Conservation (phyloP, 2,113 vertebrate species). For the Noturus placidus region DNA sequence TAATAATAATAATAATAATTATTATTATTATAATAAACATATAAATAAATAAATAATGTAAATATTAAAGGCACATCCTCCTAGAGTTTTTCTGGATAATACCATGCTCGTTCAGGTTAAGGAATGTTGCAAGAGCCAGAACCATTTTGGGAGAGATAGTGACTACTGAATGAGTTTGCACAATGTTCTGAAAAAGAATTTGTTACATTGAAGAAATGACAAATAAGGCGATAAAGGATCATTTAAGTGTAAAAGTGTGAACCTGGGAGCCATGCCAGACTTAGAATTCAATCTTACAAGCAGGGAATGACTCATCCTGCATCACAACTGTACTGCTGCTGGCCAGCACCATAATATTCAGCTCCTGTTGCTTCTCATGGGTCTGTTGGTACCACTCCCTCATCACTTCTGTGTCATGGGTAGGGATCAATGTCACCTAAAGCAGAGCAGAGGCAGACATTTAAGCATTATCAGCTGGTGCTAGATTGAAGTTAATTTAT, state of each 20-base stretch:
- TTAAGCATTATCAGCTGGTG: neutral
- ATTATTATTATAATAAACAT: too few species aligned
- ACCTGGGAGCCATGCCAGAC: slow-evolving; percentile 52
- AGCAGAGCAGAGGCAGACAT: neutral
- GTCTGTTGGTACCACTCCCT: slow-evolving; percentile 99
- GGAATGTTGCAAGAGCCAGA: neutral
- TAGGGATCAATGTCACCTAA: slow-evolving; percentile 96
- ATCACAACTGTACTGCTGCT: slow-evolving; percentile 99
- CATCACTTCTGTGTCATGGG: slow-evolving; percentile 96
- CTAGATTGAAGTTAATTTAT: neutral
- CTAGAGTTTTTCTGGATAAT: slow-evolving; percentile 22
- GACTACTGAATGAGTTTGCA: slow-evolving; percentile 8
- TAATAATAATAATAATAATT: neutral
- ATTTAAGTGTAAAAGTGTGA: slow-evolving; percentile 49
- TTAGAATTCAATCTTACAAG: slow-evolving; percentile 99
- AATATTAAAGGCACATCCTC: slow-evolving; percentile 50
- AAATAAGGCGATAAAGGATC: slow-evolving; percentile 41
- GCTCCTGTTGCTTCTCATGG: slow-evolving; percentile 94
- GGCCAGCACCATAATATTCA: slow-evolving; percentile 96
- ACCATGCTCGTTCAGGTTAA: neutral
- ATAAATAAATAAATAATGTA: too few species aligned
- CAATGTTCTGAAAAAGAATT: slow-evolving; percentile 20
- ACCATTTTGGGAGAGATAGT: neutral
- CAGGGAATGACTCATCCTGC: slow-evolving; percentile 98
- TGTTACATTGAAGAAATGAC: slow-evolving; percentile 33